Base-by-base conservation (phyloP, 2,113 vertebrate genomes). In the Syngnathus scovelli region DNA sequence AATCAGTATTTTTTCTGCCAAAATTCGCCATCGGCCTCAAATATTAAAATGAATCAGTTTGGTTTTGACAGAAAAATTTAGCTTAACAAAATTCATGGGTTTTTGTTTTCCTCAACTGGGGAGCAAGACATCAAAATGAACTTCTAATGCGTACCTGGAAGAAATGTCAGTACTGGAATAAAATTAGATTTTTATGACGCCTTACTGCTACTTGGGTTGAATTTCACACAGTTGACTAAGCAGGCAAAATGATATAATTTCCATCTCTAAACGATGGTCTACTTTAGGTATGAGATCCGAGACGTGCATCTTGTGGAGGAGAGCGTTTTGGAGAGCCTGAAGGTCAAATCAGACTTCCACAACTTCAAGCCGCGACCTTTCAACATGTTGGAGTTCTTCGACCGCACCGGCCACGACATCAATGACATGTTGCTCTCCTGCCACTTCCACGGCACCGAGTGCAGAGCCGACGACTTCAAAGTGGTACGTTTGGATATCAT, bases 311-410 rank as follows among this genome's bases (percentile, higher is more conserved):
- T 97, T 6, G 96, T 95, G 0, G 97, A 99, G 0, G 95, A 97
- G 78, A 96, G 93, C 69, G 94, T 98, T 66, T 88, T 99, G 87
- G 95, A 98, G 83, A 92, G 93, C 76, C 88, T 99, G 36, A 94
- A 96, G 80, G 92, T 95, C 76, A 98, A 95, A 86, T 93, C 97
- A 0, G 96, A 99, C 84, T 99, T 99, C 86, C 93, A 95, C 36
- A 95, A 94, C 83, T 98, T 96, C 90, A 99, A 99, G 66, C 95
- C 97, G 44, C 93, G 94, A 19, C 95, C 95, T 33, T 99, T 99
- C 88, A 99, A 97, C 90, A 99, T 99, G 97, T 79, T 93, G 1
- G 97, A 99, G 69, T 99, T 99, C 77, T 98, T 96, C 0, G 95
- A 97, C 80, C 92, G 97, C 0, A 95, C 96, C 0, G 97, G 97